Conservation (phyloP, 2,888 invertebrate genomes). For the Periphyllus acericola region DNA sequence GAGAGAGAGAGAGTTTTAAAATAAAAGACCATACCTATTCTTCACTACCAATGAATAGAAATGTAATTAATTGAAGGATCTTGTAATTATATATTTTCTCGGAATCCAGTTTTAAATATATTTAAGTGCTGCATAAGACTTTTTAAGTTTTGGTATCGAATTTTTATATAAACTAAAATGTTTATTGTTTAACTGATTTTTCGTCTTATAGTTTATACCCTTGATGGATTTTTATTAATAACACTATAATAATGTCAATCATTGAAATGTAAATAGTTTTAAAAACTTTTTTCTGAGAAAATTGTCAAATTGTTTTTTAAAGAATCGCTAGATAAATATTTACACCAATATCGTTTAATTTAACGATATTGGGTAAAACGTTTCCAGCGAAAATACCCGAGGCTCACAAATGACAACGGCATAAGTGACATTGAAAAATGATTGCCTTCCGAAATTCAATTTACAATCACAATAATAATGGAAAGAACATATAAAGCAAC, state of each 20-base stretch:
- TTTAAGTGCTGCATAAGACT: too few species aligned
- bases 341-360: neutral
- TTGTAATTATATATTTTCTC: too few species aligned
- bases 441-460: constrained; percentile 37
- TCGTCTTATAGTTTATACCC: neutral
- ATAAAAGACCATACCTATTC: neutral
- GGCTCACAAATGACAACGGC: neutral
- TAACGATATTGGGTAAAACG: constrained; percentile 1
- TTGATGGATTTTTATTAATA: neutral
- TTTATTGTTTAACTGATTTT: neutral
- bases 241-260: neutral
- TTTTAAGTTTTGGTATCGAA: too few species aligned
- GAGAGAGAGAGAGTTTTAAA: neutral
- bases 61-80: neutral
- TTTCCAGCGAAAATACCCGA: neutral
- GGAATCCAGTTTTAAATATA: too few species aligned
- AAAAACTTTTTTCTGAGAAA: too few species aligned
- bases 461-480: constrained; percentile 1
- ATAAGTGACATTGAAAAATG: constrained; percentile 51
- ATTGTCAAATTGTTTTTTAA: neutral
- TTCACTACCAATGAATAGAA: neutral
- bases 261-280: neutral
- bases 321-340: neutral
- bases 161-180: too few species aligned
- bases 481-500: constrained; percentile 28